These are phyloP conservation scores for Gasteruption jaculator DNA, from an alignment of 2,888 invertebrate genomes.

Conservation along the genomic window DNA sequence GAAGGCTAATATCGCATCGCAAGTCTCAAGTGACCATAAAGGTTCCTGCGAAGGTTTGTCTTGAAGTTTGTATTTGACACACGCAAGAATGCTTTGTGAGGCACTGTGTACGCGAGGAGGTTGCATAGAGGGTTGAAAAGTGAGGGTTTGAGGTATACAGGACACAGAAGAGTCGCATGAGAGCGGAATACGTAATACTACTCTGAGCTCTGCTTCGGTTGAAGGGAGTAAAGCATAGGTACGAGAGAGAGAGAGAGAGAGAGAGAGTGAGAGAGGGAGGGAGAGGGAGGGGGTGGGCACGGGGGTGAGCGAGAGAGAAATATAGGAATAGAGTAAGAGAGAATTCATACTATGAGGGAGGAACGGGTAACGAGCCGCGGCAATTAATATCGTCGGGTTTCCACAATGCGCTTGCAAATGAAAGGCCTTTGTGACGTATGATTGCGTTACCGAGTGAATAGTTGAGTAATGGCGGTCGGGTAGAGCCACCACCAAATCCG, in stretches of 20 bases:
- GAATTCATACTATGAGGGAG: too few species aligned
- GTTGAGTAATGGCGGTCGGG: slow-evolving; percentile 50
- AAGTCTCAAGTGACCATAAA: too few species aligned
- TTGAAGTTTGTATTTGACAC: slow-evolving; percentile 45
- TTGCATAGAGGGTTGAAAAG: slow-evolving; percentile 30
- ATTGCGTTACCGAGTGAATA: slow-evolving; percentile 53
- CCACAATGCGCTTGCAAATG: slow-evolving; percentile 53
- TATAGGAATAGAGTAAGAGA: too few species aligned
- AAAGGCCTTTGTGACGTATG: slow-evolving; percentile 53
- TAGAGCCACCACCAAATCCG: slow-evolving; percentile 40
- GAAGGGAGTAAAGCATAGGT: slow-evolving; percentile 10
- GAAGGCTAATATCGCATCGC: too few species aligned
- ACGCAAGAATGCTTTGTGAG: slow-evolving; percentile 36
- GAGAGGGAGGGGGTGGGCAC: background rate
- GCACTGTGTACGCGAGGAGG: slow-evolving; percentile 28
- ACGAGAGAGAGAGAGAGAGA: slow-evolving; percentile 23
- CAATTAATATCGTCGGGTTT: slow-evolving; percentile 52
- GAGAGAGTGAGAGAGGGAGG: slow-evolving; percentile 28
- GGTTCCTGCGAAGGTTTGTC: too few species aligned
- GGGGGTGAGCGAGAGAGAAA: slow-evolving; percentile 17
- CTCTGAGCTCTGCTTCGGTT: slow-evolving; percentile 23
- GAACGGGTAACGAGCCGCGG: slow-evolving; percentile 50
- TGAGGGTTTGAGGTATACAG: slow-evolving; percentile 35
- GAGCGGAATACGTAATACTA: slow-evolving; percentile 49
- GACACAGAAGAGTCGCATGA: slow-evolving; percentile 41